Conservation (phyloP, 2,797 vertebrate genomes). For the Acanthis flammea region DNA sequence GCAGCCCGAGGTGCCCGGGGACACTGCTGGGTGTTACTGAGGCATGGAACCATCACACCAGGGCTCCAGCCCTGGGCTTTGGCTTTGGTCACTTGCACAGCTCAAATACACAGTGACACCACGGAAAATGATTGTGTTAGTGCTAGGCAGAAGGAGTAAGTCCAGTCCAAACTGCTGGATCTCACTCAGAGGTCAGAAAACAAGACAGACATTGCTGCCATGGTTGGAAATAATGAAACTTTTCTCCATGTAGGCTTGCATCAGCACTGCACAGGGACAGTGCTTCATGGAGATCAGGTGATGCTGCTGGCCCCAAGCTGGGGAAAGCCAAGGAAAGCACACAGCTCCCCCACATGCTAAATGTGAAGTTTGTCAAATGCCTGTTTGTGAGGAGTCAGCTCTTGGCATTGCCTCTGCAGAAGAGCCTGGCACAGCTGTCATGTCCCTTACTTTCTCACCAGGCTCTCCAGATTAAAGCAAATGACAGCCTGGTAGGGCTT, state of each 20-base stretch:
- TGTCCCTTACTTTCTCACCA: neutral
- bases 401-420: neutral
- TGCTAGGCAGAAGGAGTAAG: neutral
- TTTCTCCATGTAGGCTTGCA: neutral
- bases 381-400: neutral
- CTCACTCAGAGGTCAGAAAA: neutral
- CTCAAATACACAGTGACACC: neutral
- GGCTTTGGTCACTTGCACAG: neutral
- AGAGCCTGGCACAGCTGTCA: neutral
- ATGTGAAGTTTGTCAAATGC: rapidly evolving
- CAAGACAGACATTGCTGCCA: neutral
- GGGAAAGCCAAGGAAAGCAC: neutral
- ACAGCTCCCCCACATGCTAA: rapidly evolving
- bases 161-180: neutral
- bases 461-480: rapidly evolving
- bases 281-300: neutral
- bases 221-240: neutral
- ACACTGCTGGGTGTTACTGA: neutral
- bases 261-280: neutral
- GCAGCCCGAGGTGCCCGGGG: neutral
- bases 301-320: rapidly evolving
- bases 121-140: neutral
- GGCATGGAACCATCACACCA: neutral
- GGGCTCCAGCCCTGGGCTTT: rapidly evolving
- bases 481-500: neutral